Evolutionary conservation across 2,113 vertebrate genomes (phyloP).

Genomic region (Entelurus aequoreus): DNA sequence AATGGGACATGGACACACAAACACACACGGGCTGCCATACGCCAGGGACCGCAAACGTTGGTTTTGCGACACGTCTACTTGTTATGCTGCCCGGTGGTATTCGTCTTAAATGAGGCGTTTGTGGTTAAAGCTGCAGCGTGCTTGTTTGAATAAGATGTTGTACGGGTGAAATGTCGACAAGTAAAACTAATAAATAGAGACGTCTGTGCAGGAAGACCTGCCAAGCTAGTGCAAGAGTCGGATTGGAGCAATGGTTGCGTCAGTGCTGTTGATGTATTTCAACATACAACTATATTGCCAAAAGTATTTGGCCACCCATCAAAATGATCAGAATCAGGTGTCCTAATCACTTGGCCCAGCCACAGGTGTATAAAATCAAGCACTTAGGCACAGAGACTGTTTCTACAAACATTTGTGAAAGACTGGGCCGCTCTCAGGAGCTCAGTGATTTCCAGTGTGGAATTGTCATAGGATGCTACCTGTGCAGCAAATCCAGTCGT

Average conservation of each 20-base stretch:
- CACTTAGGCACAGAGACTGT: too few relatives aligned
- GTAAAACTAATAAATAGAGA: slow-evolving; percentile 66
- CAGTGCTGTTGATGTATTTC: slow-evolving; percentile 18
- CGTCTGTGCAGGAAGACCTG: slow-evolving; percentile 44
- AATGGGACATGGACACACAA: slow-evolving; percentile 28
- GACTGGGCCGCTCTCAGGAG: too few relatives aligned
- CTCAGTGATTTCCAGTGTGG: too few relatives aligned
- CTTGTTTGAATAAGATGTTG: slow-evolving; percentile 63
- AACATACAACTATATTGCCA: too few relatives aligned
- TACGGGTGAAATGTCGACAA: slow-evolving; percentile 61
- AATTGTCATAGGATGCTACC: too few relatives aligned
- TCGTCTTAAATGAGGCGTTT: slow-evolving; percentile 54
- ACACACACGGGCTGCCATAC: slow-evolving; percentile 26
- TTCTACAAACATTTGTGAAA: too few relatives aligned
- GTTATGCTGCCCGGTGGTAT: slow-evolving; percentile 50
- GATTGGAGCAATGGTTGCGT: slow-evolving; percentile 35
- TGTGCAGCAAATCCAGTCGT: too few relatives aligned
- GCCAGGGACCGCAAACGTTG: slow-evolving; percentile 31
- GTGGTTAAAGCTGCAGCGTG: slow-evolving; percentile 50
- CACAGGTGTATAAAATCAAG: too few relatives aligned
- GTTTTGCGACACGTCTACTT: slow-evolving; percentile 43
- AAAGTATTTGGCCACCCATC: too few relatives aligned
- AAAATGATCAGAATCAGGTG: too few relatives aligned
- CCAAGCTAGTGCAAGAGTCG: slow-evolving; percentile 20
- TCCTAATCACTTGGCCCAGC: too few relatives aligned